Evolutionary conservation across 2,113 vertebrate genomes (phyloP), one percentile per base, ranked within the genome.

Genomic region (Martes martes): DNA sequence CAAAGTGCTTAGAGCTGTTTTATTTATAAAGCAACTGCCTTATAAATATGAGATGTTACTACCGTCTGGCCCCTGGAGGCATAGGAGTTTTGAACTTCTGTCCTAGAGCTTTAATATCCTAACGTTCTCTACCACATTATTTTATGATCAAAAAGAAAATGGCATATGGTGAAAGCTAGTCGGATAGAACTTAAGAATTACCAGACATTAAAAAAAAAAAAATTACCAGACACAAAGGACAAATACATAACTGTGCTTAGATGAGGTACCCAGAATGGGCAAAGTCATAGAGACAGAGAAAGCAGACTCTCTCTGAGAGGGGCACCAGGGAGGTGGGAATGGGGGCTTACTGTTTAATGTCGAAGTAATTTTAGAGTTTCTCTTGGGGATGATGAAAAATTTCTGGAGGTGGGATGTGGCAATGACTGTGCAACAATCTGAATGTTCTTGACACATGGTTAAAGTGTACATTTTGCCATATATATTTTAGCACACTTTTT

Each of bases 11-110:
- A 80, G 55, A 71, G 76, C 91, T 80, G 28, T 31, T 55, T 55
- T 55, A 55, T 55, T 55, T 55, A 55, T 11, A 59, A 18, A 79
- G 94, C 87, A 91, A 93, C 80, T 96, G 69, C 86, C 91, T 74
- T 92, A 96, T 94, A 97, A 97, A 96, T 96, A 95, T 84, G 71
- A 95, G 33, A 94, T 94, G 88, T 89, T 87, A 83, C 61, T 83
- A 86, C 86, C 69, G 88, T 90, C 87, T 67, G 59, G 92, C 15
- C 95, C 92, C 82, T 33, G 28, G 71, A 69, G 94, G 87, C 87
- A 76, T 28, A 28, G 39, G 26, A 55, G 50, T 94, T 96, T 97
- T 57, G 13, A 91, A 81, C 94, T 96, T 96, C 86, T 90, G 61
- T 92, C 94, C 95, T 94, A 63, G 42, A 73, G 76, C 87, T 94